Base-by-base conservation (phyloP, 37 sponge, comb jelly and placozoan species). In the Mnemiopsis leidyi region DNA sequence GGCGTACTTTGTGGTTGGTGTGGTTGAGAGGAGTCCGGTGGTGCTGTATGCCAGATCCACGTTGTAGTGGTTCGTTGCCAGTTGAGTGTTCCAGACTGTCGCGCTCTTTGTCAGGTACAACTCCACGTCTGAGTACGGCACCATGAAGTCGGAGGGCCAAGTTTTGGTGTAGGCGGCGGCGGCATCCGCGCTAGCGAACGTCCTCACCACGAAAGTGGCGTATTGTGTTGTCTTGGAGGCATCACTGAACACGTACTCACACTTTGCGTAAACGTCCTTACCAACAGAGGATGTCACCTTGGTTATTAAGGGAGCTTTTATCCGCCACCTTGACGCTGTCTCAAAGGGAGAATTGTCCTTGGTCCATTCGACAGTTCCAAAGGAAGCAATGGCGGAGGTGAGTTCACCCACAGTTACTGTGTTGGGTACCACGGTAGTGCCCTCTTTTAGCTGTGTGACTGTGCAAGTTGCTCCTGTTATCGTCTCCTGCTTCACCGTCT, bases 321-420 rank as follows among this genome's bases (percentile, higher is more conserved):
- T 29, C 24, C 25, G 9, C 38, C 33, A 85, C 24, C 90, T 13
- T 25, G 90, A 85, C 21, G 90, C 90, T 3, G 90, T 85, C 25
- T 85, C 61, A 37, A 40, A 85, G 1, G 90, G 90, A 5, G 79
- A 31, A 32, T 77, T 77, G 36, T 77, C 79, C 18, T 85, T 85
- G 5, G 5, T 13, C 9, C 5, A 18, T 33, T 38, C 48, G 3
- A 85, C 48, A 0, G 90, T 37, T 38, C 36, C 48, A 3, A 23
- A 28, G 1, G 36, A 2, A 31, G 32, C 36, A 21, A 16, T 16
- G 16, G 16, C 20, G 20, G 7, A 1, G 36, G 33, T 18, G 61
- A 5, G 5, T 48, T 48, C 61, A 18, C 61, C 61, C 61, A 71
- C 75, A 23, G 5, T 71, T 25, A 28, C 30, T 29, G 30, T 29